phyloP scores from a whole-genome alignment of 2,797 vertebrate species.

The Cottoperca gobio region DNA sequence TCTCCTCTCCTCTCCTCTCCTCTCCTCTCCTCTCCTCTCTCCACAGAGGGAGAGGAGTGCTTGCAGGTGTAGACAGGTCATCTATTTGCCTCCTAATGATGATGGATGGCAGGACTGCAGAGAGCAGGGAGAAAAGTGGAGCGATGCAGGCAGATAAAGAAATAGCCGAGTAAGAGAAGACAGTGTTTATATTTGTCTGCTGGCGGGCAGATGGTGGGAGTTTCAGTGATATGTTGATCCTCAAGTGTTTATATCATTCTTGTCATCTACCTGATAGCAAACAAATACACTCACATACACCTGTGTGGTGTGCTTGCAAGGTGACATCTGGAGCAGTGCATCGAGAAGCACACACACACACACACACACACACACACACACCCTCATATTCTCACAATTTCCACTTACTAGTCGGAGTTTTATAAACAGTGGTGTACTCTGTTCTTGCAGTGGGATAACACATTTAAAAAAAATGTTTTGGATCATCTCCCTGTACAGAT shows the following conservation, averaged over 20 bases:
- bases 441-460: not conserved
- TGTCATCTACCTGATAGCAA: conserved; percentile 62
- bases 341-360: conserved; percentile 1
- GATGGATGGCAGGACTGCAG: conserved; percentile 71
- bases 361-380: not conserved
- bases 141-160: conserved; percentile 69
- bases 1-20: conserved; percentile 9
- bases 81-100: conserved; percentile 79
- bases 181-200: conserved; percentile 67
- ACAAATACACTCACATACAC: conserved; percentile 3
- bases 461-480: not conserved
- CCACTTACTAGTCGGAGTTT: no score
- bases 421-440: not conserved
- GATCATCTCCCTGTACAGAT: not conserved
- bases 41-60: conserved; percentile 56
- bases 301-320: conserved; percentile 14
- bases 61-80: conserved; percentile 75
- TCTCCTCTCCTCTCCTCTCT: conserved; percentile 19
- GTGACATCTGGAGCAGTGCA: conserved; percentile 48
- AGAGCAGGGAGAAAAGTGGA: conserved; percentile 61
- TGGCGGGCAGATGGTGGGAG: conserved; percentile 65
- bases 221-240: conserved; percentile 72
- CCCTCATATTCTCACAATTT: not conserved
- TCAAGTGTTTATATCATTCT: conserved; percentile 64
- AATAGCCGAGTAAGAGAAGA: conserved; percentile 56